Conservation (phyloP, 1,140 invertebrate genomes). For the Trachymyrmex septentrionalis region DNA sequence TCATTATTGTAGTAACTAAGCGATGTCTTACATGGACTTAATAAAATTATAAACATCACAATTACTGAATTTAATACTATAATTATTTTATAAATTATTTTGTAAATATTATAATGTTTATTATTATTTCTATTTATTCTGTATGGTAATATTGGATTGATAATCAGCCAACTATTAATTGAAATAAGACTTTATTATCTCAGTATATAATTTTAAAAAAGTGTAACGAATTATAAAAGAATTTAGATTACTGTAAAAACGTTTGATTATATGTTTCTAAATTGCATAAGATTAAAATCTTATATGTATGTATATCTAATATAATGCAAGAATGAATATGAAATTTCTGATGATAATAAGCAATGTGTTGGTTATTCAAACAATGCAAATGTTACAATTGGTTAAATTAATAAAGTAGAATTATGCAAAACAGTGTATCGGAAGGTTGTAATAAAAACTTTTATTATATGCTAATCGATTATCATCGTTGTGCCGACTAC, state of each 20-base stretch:
- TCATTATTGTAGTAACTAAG: too few species aligned
- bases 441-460: slow-evolving; percentile 28
- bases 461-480: slow-evolving; percentile 21
- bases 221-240: background rate
- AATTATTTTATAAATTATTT: slow-evolving; percentile 6
- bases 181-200: background rate
- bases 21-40: background rate
- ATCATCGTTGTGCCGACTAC: background rate
- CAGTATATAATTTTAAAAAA: slow-evolving; percentile 8
- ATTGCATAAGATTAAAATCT: background rate
- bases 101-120: background rate
- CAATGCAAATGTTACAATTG: slow-evolving; percentile 3
- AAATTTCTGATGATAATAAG: background rate
- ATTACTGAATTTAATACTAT: background rate
- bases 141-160: background rate
- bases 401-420: slow-evolving; percentile 10
- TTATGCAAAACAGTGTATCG: background rate
- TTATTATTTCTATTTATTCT: background rate
- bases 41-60: background rate
- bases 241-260: background rate
- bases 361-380: background rate
- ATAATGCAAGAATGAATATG: background rate
- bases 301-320: background rate
- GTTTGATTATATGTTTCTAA: background rate
- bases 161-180: background rate